Evolutionary conservation across 2,113 vertebrate species (phyloP).

Genomic region (Cyanistes caeruleus): DNA sequence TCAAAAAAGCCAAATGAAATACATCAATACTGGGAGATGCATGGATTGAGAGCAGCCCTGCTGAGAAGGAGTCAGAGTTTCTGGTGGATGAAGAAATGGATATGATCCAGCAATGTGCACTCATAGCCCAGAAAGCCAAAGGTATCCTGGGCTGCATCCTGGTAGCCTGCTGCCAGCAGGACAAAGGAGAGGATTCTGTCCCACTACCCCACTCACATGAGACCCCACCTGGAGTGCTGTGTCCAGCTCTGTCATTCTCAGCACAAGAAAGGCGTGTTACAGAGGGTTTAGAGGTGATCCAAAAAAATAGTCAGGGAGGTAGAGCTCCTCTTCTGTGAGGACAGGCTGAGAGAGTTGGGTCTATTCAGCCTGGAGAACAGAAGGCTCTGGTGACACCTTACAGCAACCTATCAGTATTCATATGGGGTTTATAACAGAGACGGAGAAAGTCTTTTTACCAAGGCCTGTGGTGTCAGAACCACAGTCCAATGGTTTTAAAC

Average conservation of each 20-base stretch:
- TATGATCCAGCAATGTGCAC: accelerated
- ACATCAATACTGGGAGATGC: neutral
- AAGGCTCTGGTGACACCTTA: neutral
- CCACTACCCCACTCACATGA: accelerated
- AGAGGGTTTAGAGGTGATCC: neutral
- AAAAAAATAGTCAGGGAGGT: neutral
- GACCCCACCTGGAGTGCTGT: accelerated
- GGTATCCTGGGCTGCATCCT: accelerated
- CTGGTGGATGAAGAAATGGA: neutral
- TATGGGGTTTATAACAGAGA: neutral
- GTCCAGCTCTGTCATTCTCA: neutral
- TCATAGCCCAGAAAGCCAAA: neutral
- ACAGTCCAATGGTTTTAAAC: neutral
- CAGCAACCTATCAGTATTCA: neutral
- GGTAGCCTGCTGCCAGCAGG: neutral
- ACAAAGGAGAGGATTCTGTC: accelerated
- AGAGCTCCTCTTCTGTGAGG: neutral
- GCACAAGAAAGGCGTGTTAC: neutral
- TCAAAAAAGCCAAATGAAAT: neutral
- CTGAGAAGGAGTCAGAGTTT: neutral
- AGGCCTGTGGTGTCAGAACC: neutral
- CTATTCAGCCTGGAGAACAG: neutral
- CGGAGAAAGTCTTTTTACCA: neutral
- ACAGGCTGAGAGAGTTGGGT: neutral
- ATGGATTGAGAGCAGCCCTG: neutral